Conservation (phyloP, 2,113 vertebrate genomes). For the Fukomys damarensis region DNA sequence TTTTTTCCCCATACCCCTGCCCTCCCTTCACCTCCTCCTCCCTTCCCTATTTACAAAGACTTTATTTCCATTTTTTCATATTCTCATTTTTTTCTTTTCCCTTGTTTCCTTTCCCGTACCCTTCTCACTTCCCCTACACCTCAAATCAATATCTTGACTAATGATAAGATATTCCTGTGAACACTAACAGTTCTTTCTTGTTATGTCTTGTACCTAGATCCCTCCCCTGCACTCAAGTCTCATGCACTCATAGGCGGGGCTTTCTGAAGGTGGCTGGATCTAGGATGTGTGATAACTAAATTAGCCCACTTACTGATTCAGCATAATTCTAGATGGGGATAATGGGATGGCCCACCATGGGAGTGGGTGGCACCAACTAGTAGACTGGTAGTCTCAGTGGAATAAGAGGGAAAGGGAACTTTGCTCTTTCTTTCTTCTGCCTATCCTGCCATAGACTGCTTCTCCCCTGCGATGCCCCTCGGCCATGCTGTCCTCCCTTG, state of each 20-base stretch:
- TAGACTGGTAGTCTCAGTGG: not conserved
- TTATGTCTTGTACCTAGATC: not conserved
- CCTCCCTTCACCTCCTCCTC: too few relatives aligned
- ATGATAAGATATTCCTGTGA: not conserved
- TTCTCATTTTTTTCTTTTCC: too few relatives aligned
- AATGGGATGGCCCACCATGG: not conserved
- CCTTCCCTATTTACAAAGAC: too few relatives aligned
- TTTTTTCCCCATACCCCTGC: too few relatives aligned
- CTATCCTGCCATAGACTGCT: not conserved
- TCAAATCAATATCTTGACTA: not conserved
- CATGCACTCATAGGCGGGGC: not conserved
- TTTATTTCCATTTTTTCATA: too few relatives aligned
- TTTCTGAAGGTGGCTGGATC: not conserved
- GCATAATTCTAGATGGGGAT: not conserved
- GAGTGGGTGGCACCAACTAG: not conserved
- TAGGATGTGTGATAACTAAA: not conserved
- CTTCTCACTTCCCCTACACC: too few relatives aligned
- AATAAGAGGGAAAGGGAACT: not conserved
- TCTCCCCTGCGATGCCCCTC: not conserved
- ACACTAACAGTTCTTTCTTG: not conserved
- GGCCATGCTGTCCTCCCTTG: not conserved
- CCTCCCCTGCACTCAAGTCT: too few relatives aligned
- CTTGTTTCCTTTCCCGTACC: too few relatives aligned
- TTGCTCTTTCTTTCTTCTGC: not conserved
- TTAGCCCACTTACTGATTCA: not conserved